Conservation (phyloP, 2,888 invertebrate genomes). For the Diarsia rubi region DNA sequence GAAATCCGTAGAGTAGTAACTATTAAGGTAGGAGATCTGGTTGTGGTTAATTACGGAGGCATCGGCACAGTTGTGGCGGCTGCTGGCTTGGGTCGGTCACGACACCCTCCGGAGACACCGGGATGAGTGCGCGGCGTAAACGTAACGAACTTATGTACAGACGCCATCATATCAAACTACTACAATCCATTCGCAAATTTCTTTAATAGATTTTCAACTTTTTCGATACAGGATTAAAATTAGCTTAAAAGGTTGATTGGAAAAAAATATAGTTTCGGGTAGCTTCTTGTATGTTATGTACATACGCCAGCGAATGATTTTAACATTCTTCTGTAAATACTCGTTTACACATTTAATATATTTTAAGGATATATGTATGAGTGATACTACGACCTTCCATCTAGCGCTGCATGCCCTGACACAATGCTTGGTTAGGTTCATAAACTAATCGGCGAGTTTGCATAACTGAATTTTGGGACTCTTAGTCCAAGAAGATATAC, state of each 20-base stretch:
- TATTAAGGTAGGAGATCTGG: conserved; percentile 60
- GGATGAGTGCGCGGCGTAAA: background rate
- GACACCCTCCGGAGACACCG: conserved; percentile 63
- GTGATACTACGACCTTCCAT: background rate
- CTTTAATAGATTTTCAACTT: no score
- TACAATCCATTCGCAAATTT: no score
- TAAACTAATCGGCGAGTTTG: background rate
- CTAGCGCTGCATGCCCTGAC: background rate
- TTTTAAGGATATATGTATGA: background rate
- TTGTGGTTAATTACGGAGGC: conserved; percentile 72
- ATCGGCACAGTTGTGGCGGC: conserved; percentile 54
- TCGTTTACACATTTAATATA: background rate
- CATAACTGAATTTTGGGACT: background rate
- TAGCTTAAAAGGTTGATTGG: no score
- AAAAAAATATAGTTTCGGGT: no score
- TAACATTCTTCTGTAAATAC: background rate
- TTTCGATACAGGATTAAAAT: no score
- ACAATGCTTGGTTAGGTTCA: background rate
- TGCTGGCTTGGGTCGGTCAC: conserved; percentile 69
- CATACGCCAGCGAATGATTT: background rate
- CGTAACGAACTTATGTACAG: background rate
- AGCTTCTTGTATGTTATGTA: no score
- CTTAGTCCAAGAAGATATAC: background rate
- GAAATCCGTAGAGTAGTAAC: conserved; percentile 51
- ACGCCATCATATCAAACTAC: no score